Evolutionary conservation across 2,113 vertebrate genomes (phyloP).

Genomic region (Entomyzon cyanotis): DNA sequence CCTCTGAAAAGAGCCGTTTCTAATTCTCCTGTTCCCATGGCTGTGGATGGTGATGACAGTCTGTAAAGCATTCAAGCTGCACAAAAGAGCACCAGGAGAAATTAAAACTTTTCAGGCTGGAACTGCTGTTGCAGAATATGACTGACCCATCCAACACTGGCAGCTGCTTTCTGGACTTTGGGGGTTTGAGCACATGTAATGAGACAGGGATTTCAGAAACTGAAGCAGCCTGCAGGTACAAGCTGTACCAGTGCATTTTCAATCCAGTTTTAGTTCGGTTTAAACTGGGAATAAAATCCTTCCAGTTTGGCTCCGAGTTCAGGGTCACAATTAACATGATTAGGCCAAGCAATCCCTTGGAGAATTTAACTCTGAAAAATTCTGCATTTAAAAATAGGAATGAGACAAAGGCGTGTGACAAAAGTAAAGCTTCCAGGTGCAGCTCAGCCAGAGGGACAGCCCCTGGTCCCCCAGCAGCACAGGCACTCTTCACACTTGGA

Average conservation of each 20-base stretch:
- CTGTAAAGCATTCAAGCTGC: neutral
- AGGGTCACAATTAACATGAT: neutral
- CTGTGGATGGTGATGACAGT: neutral
- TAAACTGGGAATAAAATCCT: neutral
- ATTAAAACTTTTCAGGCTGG: slow-evolving; percentile 17
- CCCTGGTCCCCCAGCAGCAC: neutral
- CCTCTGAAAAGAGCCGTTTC: neutral
- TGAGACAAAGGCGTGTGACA: neutral
- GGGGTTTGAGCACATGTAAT: neutral
- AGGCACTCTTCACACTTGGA: neutral
- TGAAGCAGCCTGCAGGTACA: neutral
- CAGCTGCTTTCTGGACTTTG: neutral
- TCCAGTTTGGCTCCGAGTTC: neutral
- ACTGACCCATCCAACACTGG: neutral
- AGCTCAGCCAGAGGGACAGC: neutral
- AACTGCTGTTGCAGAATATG: neutral
- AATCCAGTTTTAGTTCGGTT: neutral
- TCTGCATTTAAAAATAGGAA: neutral
- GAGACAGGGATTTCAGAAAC: slow-evolving; percentile 21
- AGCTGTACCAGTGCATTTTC: neutral
- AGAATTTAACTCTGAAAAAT: neutral
- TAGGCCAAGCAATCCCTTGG: neutral
- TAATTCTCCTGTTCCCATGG: neutral
- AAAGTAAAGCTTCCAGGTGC: neutral
- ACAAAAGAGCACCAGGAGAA: neutral